Evolutionary conservation across 2,797 vertebrate genomes (phyloP).

Genomic region (Oreochromis grahami): DNA sequence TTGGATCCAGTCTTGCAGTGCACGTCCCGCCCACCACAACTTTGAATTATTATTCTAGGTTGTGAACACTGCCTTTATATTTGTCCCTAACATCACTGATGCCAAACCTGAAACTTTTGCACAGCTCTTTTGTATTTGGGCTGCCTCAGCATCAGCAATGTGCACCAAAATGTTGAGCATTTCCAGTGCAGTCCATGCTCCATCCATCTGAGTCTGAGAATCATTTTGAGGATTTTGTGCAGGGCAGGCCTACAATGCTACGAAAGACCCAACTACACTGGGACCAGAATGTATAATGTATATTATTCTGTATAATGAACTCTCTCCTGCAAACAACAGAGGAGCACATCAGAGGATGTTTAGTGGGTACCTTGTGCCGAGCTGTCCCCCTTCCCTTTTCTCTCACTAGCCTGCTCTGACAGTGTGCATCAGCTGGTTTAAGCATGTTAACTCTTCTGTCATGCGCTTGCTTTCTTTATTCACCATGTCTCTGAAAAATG

Average conservation of each 20-base stretch:
- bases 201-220: background rate
- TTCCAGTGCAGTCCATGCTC: accelerated
- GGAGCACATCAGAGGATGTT: background rate
- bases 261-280: background rate
- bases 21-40: background rate
- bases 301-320: background rate
- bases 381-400: background rate
- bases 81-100: background rate
- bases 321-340: background rate
- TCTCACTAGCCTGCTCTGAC: background rate
- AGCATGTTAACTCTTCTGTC: accelerated
- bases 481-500: background rate
- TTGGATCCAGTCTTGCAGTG: background rate
- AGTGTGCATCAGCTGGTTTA: background rate
- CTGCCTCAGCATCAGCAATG: background rate
- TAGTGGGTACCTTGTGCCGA: background rate
- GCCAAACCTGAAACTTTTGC: background rate
- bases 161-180: background rate
- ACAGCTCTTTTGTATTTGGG: background rate
- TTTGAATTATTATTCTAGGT: background rate
- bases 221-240: background rate
- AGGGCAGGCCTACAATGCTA: background rate
- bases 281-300: background rate
- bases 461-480: accelerated
- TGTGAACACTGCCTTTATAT: background rate